Evolutionary conservation across 1,140 invertebrate genomes (phyloP).

Genomic region (Nephotettix cincticeps): DNA sequence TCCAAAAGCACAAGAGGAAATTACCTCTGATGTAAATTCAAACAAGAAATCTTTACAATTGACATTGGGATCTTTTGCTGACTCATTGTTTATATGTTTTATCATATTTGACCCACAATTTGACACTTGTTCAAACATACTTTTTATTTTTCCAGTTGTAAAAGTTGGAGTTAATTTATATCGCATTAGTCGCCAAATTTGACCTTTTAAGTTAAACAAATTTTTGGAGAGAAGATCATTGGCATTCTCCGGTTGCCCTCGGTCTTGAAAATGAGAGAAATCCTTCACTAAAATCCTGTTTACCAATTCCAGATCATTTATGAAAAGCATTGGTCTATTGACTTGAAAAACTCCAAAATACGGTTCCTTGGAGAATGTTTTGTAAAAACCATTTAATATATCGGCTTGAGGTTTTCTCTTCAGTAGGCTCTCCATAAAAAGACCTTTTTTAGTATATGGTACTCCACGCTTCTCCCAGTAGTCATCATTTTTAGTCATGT

Average conservation of each 20-base stretch:
- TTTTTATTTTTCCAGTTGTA: constrained; percentile 52
- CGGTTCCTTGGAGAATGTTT: constrained; percentile 21
- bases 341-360: constrained; percentile 38
- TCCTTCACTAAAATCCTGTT: constrained; percentile 41
- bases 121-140: constrained; percentile 50
- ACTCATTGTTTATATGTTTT: constrained; percentile 31
- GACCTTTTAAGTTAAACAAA: constrained; percentile 50
- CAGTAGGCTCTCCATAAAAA: constrained; percentile 24
- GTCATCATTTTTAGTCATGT: background rate
- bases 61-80: constrained; percentile 30
- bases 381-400: background rate
- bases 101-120: constrained; percentile 39
- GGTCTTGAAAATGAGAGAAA: constrained; percentile 37
- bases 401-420: background rate
- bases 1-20: constrained; percentile 41
- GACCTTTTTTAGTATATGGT: constrained; percentile 17
- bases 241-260: constrained; percentile 39
- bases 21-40: constrained; percentile 39
- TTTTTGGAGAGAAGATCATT: constrained; percentile 42
- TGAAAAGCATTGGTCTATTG: constrained; percentile 37
- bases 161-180: constrained; percentile 50
- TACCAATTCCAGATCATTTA: constrained; percentile 42
- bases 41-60: constrained; percentile 30
- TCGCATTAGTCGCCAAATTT: constrained; percentile 45
- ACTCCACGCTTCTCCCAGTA: constrained; percentile 31